A percentile compares a stretch with the other conserved stretches of the same genome.
phyloP scores from a whole-genome alignment of 2,113 vertebrate genomes.

The Pampusana beccarii region DNA sequence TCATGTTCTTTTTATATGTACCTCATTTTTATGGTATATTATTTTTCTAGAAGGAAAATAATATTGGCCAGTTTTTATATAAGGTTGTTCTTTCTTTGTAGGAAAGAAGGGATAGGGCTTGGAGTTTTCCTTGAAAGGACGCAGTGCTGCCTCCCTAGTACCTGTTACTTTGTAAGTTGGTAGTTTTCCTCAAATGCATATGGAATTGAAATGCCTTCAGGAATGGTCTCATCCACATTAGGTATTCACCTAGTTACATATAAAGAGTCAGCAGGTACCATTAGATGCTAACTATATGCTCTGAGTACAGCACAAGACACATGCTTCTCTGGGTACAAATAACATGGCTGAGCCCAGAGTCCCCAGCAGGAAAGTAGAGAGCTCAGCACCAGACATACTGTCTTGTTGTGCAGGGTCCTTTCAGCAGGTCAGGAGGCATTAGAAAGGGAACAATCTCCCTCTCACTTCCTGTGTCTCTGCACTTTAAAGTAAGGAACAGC shows the following conservation, averaged over 20 bases:
- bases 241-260: background rate
- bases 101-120: background rate
- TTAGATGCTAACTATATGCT: fast-evolving
- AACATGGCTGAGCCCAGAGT: background rate
- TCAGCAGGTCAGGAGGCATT: background rate
- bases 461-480: background rate
- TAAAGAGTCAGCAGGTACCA: background rate
- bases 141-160: background rate
- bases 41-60: background rate
- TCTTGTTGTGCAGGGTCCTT: background rate
- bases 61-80: background rate
- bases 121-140: background rate
- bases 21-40: background rate
- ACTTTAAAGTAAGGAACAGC: background rate
- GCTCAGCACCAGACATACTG: fast-evolving
- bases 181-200: background rate
- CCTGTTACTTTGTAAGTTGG: background rate
- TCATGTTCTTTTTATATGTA: fast-evolving
- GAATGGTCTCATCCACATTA: background rate
- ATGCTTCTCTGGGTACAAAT: background rate
- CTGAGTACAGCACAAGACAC: background rate
- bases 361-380: background rate
- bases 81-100: background rate
- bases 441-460: background rate
- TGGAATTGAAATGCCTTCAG: background rate